Evolutionary conservation across 1,140 invertebrate genomes (phyloP).

Genomic region (Drosophila erecta): DNA sequence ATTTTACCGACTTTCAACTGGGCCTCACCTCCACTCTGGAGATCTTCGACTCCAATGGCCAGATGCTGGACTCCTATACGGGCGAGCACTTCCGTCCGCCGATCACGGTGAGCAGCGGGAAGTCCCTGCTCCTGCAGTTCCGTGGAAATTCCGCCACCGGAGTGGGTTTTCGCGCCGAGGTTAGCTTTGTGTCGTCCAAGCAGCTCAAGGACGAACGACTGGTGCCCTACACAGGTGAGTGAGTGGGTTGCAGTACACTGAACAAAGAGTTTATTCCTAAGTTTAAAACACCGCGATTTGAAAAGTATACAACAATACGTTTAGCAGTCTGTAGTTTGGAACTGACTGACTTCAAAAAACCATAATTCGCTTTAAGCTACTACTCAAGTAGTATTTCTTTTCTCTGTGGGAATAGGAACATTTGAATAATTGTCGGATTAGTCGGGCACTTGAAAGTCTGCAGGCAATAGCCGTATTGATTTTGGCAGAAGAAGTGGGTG

Average conservation of each 20-base stretch:
- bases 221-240: slow-evolving; percentile 87
- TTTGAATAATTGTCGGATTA: slow-evolving; percentile 35
- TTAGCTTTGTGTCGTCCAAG: slow-evolving; percentile 87
- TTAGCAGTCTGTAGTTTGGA: neutral
- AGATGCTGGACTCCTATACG: slow-evolving; percentile 88
- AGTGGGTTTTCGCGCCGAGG: slow-evolving; percentile 89
- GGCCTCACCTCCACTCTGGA: slow-evolving; percentile 89
- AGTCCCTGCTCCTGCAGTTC: slow-evolving; percentile 88
- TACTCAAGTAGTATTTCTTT: neutral
- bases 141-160: slow-evolving; percentile 90
- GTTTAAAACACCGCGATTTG: too few species aligned
- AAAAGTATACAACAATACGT: neutral
- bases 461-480: slow-evolving; percentile 75
- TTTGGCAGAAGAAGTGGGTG: slow-evolving; percentile 26
- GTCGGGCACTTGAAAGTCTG: slow-evolving; percentile 66
- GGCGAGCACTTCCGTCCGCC: slow-evolving; percentile 89
- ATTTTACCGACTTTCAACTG: slow-evolving; percentile 90
- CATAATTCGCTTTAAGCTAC: too few species aligned
- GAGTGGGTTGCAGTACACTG: neutral
- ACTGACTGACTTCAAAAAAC: neutral
- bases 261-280: neutral
- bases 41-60: slow-evolving; percentile 90
- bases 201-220: slow-evolving; percentile 85
- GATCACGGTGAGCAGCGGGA: slow-evolving; percentile 88
- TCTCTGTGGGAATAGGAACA: neutral